phyloP scores from a whole-genome alignment of 2,113 vertebrate genomes.

The Mus spicilegus region DNA sequence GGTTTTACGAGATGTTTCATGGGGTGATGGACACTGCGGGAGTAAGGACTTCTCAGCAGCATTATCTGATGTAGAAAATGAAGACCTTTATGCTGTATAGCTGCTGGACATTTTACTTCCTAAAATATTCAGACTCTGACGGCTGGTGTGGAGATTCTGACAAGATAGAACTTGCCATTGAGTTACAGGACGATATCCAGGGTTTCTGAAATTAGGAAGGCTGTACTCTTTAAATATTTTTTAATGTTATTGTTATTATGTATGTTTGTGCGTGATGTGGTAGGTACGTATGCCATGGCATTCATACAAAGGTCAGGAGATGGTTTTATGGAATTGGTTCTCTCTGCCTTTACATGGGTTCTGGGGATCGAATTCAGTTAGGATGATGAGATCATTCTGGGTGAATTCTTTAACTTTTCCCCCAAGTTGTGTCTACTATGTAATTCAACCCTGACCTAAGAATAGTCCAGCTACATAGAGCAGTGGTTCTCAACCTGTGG shows the following conservation, averaged over 20 bases:
- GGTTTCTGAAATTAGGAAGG: neutral
- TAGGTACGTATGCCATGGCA: too few species aligned
- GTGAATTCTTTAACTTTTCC: neutral
- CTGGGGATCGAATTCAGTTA: too few species aligned
- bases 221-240: neutral
- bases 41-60: neutral
- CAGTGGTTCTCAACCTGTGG: neutral
- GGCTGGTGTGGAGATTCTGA: neutral
- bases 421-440: neutral
- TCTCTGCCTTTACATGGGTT: neutral
- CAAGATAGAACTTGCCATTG: neutral
- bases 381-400: neutral
- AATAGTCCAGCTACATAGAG: neutral
- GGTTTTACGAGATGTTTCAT: neutral
- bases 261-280: neutral
- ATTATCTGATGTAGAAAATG: constrained; percentile 22
- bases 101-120: neutral
- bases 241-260: too few species aligned
- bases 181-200: neutral
- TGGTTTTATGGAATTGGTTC: neutral
- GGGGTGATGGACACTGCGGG: neutral
- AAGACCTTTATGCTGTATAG: constrained; percentile 10
- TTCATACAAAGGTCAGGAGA: neutral
- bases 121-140: neutral
- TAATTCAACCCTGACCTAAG: neutral